These are phyloP conservation scores for Rallus limicola DNA, from an alignment of 2,113 vertebrate genomes.

Conservation along the genomic window DNA sequence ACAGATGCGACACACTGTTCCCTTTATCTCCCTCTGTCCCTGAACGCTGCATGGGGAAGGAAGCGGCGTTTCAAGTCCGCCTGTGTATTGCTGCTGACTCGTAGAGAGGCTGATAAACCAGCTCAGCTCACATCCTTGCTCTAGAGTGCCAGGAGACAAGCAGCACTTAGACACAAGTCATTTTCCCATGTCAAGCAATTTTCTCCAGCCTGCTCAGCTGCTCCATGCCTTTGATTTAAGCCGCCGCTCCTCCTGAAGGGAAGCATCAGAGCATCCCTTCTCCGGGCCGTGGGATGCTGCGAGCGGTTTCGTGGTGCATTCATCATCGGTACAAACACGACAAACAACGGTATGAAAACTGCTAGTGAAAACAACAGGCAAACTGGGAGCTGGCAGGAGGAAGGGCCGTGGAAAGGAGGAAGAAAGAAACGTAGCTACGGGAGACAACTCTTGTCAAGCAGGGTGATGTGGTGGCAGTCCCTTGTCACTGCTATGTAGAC, in stretches of 20 bases:
- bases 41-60: not conserved
- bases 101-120: not conserved
- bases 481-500: not conserved
- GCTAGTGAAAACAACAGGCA: not conserved
- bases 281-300: not conserved
- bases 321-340: not conserved
- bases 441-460: not conserved
- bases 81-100: not conserved
- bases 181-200: not conserved
- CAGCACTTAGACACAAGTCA: not conserved
- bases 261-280: not conserved
- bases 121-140: not conserved
- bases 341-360: not conserved
- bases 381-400: not conserved
- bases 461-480: not conserved
- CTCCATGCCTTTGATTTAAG: not conserved
- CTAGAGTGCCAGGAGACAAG: not conserved
- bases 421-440: not conserved
- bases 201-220: not conserved
- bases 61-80: not conserved
- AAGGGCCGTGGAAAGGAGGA: not conserved
- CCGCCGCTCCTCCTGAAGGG: not conserved
- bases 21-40: not conserved
- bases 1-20: rapidly evolving
- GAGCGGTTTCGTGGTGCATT: not conserved